Conservation (phyloP, 2,113 vertebrate species). For the Dipodomys stephensi region DNA sequence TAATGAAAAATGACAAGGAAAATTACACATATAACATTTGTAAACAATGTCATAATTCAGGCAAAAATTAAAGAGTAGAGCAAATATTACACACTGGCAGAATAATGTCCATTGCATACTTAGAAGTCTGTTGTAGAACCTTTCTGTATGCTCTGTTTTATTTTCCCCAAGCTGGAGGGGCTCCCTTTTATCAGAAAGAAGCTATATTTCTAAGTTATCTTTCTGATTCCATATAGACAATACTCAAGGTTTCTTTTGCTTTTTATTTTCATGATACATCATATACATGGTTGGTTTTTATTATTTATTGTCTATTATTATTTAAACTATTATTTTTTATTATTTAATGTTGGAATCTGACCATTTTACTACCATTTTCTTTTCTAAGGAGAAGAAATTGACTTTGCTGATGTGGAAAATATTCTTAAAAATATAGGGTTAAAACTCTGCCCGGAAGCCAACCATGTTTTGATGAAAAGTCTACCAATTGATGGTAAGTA, state of each 20-base stretch:
- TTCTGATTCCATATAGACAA: background rate
- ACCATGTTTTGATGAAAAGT: slow-evolving; percentile 45
- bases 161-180: background rate
- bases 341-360: slow-evolving; percentile 7
- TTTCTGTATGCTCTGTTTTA: background rate
- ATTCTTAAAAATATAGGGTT: slow-evolving; percentile 58
- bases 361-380: slow-evolving; percentile 1
- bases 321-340: background rate
- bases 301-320: background rate
- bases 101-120: background rate
- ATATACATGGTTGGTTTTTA: background rate
- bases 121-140: background rate
- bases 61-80: slow-evolving; percentile 1
- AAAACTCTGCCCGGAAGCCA: slow-evolving; percentile 38
- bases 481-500: slow-evolving; percentile 59
- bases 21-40: background rate
- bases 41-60: background rate
- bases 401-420: background rate
- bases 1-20: slow-evolving; percentile 10
- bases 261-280: background rate
- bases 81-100: background rate
- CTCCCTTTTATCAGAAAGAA: background rate
- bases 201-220: background rate
- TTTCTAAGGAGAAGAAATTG: slow-evolving; percentile 61
- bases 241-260: background rate